Base-by-base conservation (phyloP, 1,140 invertebrate genomes). In the Whitmania pigra region DNA sequence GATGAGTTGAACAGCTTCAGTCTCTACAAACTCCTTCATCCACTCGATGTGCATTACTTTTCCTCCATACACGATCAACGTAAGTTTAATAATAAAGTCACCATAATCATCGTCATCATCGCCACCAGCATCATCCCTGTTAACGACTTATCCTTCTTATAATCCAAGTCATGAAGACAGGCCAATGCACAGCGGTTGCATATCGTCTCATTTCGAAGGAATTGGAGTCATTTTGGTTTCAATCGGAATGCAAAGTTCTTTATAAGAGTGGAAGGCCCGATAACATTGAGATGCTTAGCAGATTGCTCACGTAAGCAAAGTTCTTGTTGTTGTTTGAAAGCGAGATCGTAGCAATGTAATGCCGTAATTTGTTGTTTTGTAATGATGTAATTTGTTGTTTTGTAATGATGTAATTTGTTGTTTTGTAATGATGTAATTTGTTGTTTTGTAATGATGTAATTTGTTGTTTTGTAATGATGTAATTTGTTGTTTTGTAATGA, bases 11-110 rank as follows among this genome's bases (percentile, higher is more conserved):
- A 2, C 11, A 11, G 11, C 11, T 63, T 31, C 25, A 31, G n/a
- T 18, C 22, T 68, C 25, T 68, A 68, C 67, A 36, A 68, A 25
- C 36, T 63, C 11, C 22, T 63, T 1, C 57, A 63, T 63, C 57
- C 57, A 0, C 57, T 63, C 29, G 57, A 63, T n/a, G 22, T 63
- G 2, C 4, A 17, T 13, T 63, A 63, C 20, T 63, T 63, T 18
- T 63, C 57, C 29, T 11, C 1, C 22, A 31, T 18, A n/a, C 57
- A 63, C 29, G 57, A 63, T 7, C 57, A 63, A 63, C 29, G 57
- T 63, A 63, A 2, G 57, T 63, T 13, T 36, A 36, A 36, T 6
- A 36, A 2, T 36, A 25, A 15, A 11, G 57, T 63, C 57, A 25
- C 9, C 29, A 9, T 60, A 5, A 60, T 60, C 55, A 17, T 60